A percentile compares a stretch with the other conserved stretches of the same genome.
These are phyloP conservation scores for Chrysemys picta DNA, from an alignment of 2,113 vertebrate species.

Conservation along the genomic window DNA sequence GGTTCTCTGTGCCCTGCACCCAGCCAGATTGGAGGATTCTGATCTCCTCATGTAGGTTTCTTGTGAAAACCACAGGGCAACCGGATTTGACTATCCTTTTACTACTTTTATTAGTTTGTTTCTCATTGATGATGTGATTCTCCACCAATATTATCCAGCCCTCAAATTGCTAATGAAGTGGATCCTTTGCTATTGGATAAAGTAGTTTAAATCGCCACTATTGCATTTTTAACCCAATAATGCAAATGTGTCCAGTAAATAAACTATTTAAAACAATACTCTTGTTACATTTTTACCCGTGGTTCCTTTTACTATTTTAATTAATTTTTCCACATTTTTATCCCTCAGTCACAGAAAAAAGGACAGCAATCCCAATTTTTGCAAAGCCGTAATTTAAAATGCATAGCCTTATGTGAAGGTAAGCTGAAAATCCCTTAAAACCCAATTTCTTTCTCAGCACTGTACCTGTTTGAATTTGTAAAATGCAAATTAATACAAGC, in stretches of 20 bases:
- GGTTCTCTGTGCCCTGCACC: not conserved
- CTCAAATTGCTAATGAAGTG: not conserved
- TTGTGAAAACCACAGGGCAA: not conserved
- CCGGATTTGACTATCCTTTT: not conserved
- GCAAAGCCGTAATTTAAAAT: constrained; percentile 93
- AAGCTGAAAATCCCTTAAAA: constrained; percentile 52
- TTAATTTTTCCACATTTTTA: constrained; percentile 51
- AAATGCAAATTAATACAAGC: not conserved
- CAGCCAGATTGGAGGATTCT: not conserved
- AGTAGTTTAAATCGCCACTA: not conserved
- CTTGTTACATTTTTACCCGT: not conserved
- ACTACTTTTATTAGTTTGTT: not conserved
- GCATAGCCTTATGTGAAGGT: constrained; percentile 97
- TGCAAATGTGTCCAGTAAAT: not conserved
- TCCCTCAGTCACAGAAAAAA: constrained; percentile 88
- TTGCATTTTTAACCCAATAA: not conserved
- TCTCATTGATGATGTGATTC: not conserved
- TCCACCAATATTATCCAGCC: not conserved
- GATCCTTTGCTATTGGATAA: not conserved
- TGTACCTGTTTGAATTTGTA: not conserved
- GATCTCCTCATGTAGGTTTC: not conserved
- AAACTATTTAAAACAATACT: not conserved
- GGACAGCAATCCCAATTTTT: constrained; percentile 92
- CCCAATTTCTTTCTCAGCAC: not conserved
- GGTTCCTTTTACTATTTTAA: constrained; percentile 18